These are phyloP conservation scores for Syngnathoides biaculeatus DNA, from an alignment of 2,113 vertebrate species.

Conservation along the genomic window DNA sequence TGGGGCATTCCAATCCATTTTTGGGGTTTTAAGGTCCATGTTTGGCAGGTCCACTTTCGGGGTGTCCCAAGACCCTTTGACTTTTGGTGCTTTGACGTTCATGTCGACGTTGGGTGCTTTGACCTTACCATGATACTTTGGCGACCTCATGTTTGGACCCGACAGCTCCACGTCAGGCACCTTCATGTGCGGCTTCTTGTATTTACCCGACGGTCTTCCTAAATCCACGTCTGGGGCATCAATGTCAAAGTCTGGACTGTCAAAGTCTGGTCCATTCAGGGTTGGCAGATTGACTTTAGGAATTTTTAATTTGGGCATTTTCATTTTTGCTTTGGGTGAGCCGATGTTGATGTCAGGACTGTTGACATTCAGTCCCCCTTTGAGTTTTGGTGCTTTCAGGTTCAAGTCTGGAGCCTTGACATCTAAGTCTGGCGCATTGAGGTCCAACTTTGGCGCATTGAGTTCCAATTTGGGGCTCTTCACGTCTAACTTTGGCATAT, in stretches of 20 bases:
- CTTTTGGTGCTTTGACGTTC: slow-evolving; percentile 44
- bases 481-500: slow-evolving; percentile 33
- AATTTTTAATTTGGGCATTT: slow-evolving; percentile 52
- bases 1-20: slow-evolving; percentile 38
- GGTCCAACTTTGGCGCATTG: slow-evolving; percentile 26
- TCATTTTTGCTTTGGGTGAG: slow-evolving; percentile 41
- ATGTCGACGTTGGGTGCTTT: slow-evolving; percentile 49
- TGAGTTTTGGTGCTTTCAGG: slow-evolving; percentile 53
- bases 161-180: slow-evolving; percentile 26
- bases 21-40: slow-evolving; percentile 46
- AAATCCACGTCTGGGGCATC: slow-evolving; percentile 33
- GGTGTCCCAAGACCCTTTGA: slow-evolving; percentile 50
- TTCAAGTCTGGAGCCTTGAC: slow-evolving; percentile 43
- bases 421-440: slow-evolving; percentile 38
- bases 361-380: slow-evolving; percentile 37
- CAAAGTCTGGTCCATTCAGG: slow-evolving; percentile 37
- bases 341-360: slow-evolving; percentile 42
- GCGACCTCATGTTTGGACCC: slow-evolving; percentile 28
- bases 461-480: slow-evolving; percentile 30
- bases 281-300: slow-evolving; percentile 42
- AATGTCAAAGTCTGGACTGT: slow-evolving; percentile 34
- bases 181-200: slow-evolving; percentile 33
- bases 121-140: slow-evolving; percentile 51
- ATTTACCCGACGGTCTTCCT: slow-evolving; percentile 31
- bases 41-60: slow-evolving; percentile 36